A percentile compares a stretch with the other conserved stretches of the same genome.
phyloP scores from a whole-genome alignment of 2,797 vertebrate species.

The Pitangus sulphuratus region DNA sequence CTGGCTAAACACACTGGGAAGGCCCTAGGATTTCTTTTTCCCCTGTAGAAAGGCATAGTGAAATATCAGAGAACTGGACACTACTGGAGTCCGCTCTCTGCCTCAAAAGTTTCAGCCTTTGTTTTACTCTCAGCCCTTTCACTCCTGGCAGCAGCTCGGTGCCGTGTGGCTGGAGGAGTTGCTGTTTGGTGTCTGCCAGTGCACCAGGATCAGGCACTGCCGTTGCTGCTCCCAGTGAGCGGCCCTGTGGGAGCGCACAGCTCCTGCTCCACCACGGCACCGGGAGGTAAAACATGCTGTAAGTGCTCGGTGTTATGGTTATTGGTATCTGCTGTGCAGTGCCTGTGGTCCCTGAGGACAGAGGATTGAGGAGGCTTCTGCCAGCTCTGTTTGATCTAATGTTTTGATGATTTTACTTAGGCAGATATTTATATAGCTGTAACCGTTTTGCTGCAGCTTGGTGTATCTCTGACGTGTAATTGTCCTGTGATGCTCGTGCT shows the following conservation, averaged over 20 bases:
- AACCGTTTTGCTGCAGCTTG: not conserved
- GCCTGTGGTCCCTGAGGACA: not conserved
- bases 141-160: not conserved
- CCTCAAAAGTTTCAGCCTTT: not conserved
- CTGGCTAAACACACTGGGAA: not conserved
- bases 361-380: not conserved
- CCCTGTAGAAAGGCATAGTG: not conserved
- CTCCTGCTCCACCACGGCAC: not conserved
- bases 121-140: fast-evolving
- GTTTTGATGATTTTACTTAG: not conserved
- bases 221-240: fast-evolving
- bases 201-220: fast-evolving
- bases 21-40: not conserved
- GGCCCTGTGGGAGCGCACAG: fast-evolving
- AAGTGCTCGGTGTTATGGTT: not conserved
- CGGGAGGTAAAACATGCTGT: not conserved
- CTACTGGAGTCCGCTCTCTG: not conserved
- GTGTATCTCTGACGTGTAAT: not conserved
- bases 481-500: not conserved
- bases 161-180: not conserved
- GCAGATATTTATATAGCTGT: not conserved
- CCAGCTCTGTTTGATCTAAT: not conserved
- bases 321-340: not conserved
- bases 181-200: not conserved
- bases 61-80: not conserved